phyloP scores from a whole-genome alignment of 2,888 invertebrate species.

The Lithosia quadra region DNA sequence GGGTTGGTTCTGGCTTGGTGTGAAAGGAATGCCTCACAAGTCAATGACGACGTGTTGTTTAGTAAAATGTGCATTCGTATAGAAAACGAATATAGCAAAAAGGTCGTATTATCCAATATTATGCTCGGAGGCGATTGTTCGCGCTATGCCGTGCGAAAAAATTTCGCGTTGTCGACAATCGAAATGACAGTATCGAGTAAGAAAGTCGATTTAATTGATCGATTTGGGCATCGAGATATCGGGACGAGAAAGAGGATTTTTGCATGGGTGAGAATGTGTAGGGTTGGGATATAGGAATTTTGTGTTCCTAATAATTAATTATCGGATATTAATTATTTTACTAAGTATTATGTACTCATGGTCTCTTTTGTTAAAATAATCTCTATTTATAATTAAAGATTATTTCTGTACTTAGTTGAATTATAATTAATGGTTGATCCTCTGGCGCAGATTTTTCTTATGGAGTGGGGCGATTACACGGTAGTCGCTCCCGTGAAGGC shows the following conservation, averaged over 20 bases:
- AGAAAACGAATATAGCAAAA: slow-evolving; percentile 74
- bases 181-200: slow-evolving; percentile 44
- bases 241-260: slow-evolving; percentile 49
- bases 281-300: slow-evolving; percentile 26
- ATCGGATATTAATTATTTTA: neutral
- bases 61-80: slow-evolving; percentile 82
- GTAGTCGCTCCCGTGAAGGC: too few relatives aligned
- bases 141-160: slow-evolving; percentile 72
- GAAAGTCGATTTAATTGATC: slow-evolving; percentile 70
- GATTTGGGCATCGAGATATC: slow-evolving; percentile 60
- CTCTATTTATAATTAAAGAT: too few relatives aligned
- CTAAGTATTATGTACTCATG: too few relatives aligned
- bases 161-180: slow-evolving; percentile 45
- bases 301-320: neutral
- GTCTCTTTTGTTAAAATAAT: too few relatives aligned
- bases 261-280: slow-evolving; percentile 47
- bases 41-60: slow-evolving; percentile 62
- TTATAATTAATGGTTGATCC: too few relatives aligned
- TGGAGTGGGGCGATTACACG: too few relatives aligned
- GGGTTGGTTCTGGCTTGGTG: slow-evolving; percentile 27
- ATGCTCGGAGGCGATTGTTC: slow-evolving; percentile 70
- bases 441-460: neutral
- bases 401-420: too few relatives aligned
- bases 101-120: slow-evolving; percentile 72
- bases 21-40: slow-evolving; percentile 61